phyloP scores from a whole-genome alignment of 2,113 vertebrate species.

The Myanophis thanlyinensis region DNA sequence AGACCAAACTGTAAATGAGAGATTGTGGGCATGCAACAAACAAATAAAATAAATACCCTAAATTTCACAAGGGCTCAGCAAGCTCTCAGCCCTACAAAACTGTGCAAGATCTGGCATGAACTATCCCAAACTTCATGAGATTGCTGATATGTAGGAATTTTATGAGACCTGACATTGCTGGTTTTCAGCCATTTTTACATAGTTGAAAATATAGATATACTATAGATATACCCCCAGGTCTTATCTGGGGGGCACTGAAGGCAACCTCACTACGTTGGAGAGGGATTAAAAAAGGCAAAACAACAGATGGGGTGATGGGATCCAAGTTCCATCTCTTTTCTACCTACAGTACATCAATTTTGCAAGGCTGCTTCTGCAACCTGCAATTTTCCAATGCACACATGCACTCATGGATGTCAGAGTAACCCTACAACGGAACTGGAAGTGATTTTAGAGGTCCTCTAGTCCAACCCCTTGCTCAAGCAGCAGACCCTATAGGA shows the following conservation, averaged over 20 bases:
- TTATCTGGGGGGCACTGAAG: neutral
- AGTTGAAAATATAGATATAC: neutral
- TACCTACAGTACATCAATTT: neutral
- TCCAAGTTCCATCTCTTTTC: neutral
- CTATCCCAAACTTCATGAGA: neutral
- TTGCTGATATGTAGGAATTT: neutral
- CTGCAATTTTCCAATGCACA: neutral
- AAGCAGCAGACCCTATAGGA: neutral
- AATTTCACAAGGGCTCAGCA: neutral
- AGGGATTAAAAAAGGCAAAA: neutral
- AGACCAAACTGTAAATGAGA: neutral
- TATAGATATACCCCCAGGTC: too few species aligned
- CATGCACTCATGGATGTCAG: neutral
- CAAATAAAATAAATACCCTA: neutral
- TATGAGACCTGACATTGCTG: neutral
- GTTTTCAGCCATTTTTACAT: neutral
- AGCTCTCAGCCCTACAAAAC: neutral
- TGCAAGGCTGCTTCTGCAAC: neutral
- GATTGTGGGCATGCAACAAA: neutral
- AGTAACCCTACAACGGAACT: neutral
- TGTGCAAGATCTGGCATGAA: neutral
- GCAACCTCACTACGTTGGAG: neutral
- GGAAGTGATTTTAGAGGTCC: neutral
- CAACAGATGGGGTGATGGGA: neutral
- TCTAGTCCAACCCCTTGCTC: neutral